A percentile compares a stretch with the other conserved stretches of the same genome.
Conservation (phyloP, 2,797 vertebrate species). For the Sphenodon punctatus region DNA sequence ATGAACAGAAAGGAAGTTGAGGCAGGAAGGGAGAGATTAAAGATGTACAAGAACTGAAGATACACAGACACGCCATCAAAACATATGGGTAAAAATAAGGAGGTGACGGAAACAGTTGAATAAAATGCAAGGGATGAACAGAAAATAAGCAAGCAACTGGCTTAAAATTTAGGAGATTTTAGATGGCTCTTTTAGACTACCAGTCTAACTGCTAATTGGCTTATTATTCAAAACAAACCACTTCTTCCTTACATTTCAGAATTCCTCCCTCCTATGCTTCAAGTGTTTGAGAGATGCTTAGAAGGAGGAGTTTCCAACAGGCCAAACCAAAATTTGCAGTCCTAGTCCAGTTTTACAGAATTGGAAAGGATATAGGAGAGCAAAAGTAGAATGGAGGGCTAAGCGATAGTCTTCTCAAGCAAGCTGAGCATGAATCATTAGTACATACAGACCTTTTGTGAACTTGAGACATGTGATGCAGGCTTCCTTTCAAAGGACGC, state of each 20-base stretch:
- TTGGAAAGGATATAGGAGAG: too few species aligned
- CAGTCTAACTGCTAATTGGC: not conserved
- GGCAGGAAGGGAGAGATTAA: not conserved
- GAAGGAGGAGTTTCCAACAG: too few species aligned
- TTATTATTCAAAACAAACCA: not conserved
- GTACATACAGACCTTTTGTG: constrained; percentile 69
- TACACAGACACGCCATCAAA: not conserved
- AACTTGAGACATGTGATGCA: constrained; percentile 67
- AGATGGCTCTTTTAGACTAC: not conserved
- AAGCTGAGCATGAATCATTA: not conserved
- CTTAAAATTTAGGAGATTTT: not conserved
- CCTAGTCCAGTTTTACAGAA: too few species aligned
- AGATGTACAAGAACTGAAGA: not conserved
- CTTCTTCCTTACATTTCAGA: not conserved
- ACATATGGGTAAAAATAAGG: not conserved
- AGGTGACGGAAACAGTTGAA: not conserved
- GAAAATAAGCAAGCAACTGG: not conserved
- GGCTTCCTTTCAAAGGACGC: constrained; percentile 65
- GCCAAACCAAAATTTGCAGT: too few species aligned
- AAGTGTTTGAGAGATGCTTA: too few species aligned
- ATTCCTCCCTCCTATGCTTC: not conserved
- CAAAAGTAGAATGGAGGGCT: too few species aligned
- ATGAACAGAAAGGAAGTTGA: not conserved
- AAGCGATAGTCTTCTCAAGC: not conserved
- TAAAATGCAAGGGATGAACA: too few species aligned